Evolutionary conservation across 2,888 invertebrate species (phyloP).

Genomic region (Boloria selene): DNA sequence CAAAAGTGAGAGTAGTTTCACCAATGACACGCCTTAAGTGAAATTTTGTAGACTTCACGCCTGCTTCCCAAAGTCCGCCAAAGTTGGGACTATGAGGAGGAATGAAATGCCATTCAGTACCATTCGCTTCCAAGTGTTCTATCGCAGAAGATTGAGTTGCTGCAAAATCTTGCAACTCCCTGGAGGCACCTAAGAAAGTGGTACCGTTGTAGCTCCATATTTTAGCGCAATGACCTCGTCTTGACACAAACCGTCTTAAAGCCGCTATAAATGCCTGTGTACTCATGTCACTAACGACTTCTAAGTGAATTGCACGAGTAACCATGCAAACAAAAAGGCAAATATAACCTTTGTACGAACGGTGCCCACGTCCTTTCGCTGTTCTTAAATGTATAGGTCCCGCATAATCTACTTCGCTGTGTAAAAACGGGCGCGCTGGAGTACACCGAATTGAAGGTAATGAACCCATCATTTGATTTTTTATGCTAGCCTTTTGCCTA

Average conservation of each 20-base stretch:
- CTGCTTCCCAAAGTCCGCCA: conserved; percentile 40
- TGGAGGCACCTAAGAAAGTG: conserved; percentile 39
- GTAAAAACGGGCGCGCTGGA: conserved; percentile 27
- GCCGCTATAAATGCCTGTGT: conserved; percentile 39
- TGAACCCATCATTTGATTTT: conserved; percentile 28
- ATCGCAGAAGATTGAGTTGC: conserved; percentile 8
- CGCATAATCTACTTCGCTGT: conserved; percentile 35
- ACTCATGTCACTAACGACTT: conserved; percentile 36
- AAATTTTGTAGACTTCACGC: conserved; percentile 30
- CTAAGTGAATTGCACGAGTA: conserved; percentile 30
- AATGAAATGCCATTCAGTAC: conserved; percentile 40
- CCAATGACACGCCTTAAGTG: conserved; percentile 38
- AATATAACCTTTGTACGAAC: conserved; percentile 33
- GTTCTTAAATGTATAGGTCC: conserved; percentile 32
- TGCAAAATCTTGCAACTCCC: conserved; percentile 30
- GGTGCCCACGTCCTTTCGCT: conserved; percentile 30
- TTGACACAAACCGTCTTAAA: conserved; percentile 39
- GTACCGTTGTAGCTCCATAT: conserved; percentile 45
- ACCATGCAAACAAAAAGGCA: conserved; percentile 19
- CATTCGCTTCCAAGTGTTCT: conserved; percentile 7
- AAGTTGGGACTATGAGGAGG: conserved; percentile 38
- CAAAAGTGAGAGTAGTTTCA: conserved; percentile 36
- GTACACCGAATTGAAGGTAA: conserved; percentile 24
- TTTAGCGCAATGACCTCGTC: conserved; percentile 39
- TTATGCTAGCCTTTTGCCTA: conserved; percentile 18